These are phyloP conservation scores for Notolabrus celidotus DNA, from an alignment of 2,797 vertebrate genomes.

Conservation along the genomic window DNA sequence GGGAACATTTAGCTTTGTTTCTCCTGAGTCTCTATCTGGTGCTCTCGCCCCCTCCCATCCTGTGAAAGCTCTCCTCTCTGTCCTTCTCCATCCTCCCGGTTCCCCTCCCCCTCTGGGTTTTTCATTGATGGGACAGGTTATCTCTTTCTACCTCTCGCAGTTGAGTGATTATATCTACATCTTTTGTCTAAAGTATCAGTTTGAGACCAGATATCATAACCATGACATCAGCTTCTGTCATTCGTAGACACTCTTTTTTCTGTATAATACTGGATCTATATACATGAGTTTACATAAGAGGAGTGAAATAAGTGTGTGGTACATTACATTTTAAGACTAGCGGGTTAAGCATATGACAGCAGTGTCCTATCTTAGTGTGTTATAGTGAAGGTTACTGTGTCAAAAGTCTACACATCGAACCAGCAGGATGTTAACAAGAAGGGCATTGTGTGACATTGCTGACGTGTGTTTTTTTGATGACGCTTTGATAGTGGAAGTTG, in stretches of 20 bases:
- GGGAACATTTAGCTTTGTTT: conserved; percentile 81
- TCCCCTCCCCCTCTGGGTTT: conserved; percentile 75
- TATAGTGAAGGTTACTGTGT: conserved; percentile 58
- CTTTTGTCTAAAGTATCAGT: too few species aligned
- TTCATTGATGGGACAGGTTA: conserved; percentile 80
- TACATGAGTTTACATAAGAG: conserved; percentile 18
- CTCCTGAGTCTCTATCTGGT: conserved; percentile 74
- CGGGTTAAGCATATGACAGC: conserved; percentile 26
- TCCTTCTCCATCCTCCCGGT: conserved; percentile 83
- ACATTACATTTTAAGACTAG: conserved; percentile 6
- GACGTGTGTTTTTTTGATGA: conserved; percentile 61
- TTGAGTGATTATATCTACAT: not conserved
- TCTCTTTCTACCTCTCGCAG: conserved; percentile 52
- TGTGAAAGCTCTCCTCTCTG: conserved; percentile 78
- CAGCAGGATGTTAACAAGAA: conserved; percentile 62
- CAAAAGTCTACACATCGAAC: conserved; percentile 54
- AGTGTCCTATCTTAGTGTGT: conserved; percentile 21
- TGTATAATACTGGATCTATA: conserved; percentile 3
- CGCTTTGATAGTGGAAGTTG: conserved; percentile 70
- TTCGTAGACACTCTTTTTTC: conserved; percentile 17
- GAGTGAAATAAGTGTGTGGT: conserved; percentile 15
- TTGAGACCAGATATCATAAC: not conserved
- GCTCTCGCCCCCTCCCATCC: conserved; percentile 70
- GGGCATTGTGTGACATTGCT: conserved; percentile 78
- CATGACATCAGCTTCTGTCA: conserved; percentile 9